Percentiles rank a stretch among this genome's conserved stretches.
These are phyloP conservation scores for Carcharodon carcharias DNA, from an alignment of 2,797 vertebrate species.

Conservation along the genomic window DNA sequence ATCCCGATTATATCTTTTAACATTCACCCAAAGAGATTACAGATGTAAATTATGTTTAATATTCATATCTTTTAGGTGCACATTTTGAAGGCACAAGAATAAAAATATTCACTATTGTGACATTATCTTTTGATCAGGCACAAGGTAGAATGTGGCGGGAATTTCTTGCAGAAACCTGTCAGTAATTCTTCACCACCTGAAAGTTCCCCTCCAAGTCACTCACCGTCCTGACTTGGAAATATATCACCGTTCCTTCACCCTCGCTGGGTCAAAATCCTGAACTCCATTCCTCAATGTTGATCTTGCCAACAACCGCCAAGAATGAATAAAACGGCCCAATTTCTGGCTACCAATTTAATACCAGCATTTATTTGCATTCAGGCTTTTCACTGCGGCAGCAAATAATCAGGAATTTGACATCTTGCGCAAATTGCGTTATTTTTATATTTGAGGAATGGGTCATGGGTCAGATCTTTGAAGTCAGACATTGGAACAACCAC, in stretches of 20 bases:
- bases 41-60: neutral
- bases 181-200: neutral
- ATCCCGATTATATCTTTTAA: neutral
- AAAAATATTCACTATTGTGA: neutral
- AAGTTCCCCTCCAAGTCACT: too few relatives aligned
- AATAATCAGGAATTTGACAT: slow-evolving; percentile 49
- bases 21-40: neutral
- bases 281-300: neutral
- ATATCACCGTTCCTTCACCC: too few relatives aligned
- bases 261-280: too few relatives aligned
- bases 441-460: neutral
- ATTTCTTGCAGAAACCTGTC: neutral
- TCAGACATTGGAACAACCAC: neutral
- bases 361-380: slow-evolving; percentile 51
- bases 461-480: neutral
- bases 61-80: neutral
- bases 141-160: neutral
- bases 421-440: slow-evolving; percentile 36
- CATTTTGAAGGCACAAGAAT: neutral
- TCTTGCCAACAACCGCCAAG: neutral
- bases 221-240: too few relatives aligned
- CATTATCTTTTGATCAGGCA: neutral
- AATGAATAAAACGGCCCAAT: neutral
- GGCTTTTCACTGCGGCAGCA: slow-evolving; percentile 55
- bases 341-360: slow-evolving; percentile 54